phyloP scores from a whole-genome alignment of 2,888 invertebrate species.

The Lasioglossum lativentre region DNA sequence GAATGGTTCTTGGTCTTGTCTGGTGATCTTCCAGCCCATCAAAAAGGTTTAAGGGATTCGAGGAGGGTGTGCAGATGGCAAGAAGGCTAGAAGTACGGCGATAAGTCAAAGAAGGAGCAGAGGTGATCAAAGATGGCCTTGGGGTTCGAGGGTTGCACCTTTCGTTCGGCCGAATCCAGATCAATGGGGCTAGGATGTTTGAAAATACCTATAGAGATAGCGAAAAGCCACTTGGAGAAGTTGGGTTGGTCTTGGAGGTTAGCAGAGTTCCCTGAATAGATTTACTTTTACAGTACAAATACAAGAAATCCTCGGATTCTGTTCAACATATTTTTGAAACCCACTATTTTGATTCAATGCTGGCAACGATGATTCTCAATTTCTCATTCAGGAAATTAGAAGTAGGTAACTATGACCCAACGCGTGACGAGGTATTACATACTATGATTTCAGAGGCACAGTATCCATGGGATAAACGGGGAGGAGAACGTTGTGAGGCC shows the following conservation, averaged over 20 bases:
- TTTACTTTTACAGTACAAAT: not conserved
- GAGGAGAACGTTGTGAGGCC: conserved; percentile 95
- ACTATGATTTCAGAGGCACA: conserved; percentile 88
- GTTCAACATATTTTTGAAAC: not conserved
- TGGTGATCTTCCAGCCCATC: not conserved
- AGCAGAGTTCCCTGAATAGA: not conserved
- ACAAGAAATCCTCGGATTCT: not conserved
- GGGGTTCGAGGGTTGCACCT: not conserved
- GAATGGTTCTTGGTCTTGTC: not conserved
- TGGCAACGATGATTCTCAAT: not conserved
- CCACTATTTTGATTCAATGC: not conserved
- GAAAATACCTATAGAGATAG: conserved; percentile 12
- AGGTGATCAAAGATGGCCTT: not conserved
- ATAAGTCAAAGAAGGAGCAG: conserved; percentile 1
- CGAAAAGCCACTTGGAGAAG: not conserved
- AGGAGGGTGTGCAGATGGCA: not conserved
- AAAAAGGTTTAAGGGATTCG: not conserved
- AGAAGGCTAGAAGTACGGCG: not conserved
- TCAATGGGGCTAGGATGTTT: not conserved
- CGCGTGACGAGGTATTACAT: conserved; percentile 40
- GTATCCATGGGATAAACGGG: conserved; percentile 97
- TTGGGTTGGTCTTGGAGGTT: not conserved
- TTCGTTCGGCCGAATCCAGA: not conserved
- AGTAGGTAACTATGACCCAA: not conserved
- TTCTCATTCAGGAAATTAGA: not conserved